Evolutionary conservation across 1,140 invertebrate genomes (phyloP), one percentile per base, ranked within the genome.

Genomic region (Dendroctonus ponderosae): DNA sequence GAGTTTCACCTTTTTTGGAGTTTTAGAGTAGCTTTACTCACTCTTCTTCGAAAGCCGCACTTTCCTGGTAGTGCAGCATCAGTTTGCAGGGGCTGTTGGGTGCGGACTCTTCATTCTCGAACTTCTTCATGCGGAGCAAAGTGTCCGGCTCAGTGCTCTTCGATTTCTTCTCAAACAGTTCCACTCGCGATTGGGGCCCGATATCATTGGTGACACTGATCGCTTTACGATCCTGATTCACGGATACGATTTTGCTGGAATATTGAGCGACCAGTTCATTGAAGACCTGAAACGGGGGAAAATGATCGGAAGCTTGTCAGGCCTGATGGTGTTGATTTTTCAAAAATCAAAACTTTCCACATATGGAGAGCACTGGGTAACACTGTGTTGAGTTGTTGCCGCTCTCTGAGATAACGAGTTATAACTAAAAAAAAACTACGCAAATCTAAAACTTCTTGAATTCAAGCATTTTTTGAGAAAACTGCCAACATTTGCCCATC

Each of bases 191-290:
- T 15, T 83, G 81, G 0, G 85, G 85, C 14, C 85, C 85, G 41
- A 87, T 83, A 69, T 85, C 83, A 73, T 86, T 86, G 6, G 80
- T 73, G 5, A 86, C 76, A 70, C 77, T 78, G 0, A 82, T 77
- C 37, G 72, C 68, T 62, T 73, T 76, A 14, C 68, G 71, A 51
- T 77, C 73, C 48, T 64, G 70, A 7, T 68, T 72, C 14, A 78
- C 72, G 0, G 77, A 79, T 11, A 80, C 60, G 4, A 75, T 79
- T 76, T 67, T 80, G 65, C 82, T 83, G 0, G 77, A 77, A 62
- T 87, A 84, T 6, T 84, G 80, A 0, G 77, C 82, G 1, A 82
- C 72, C 2, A 92, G 78, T 63, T 87, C 84, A 49, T 84, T 83
- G 5, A 91, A 71, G 38, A 68, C 12, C 57, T 60, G 42, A 54